Conservation (phyloP, 2,888 invertebrate species). For the Euzophera pinguis region DNA sequence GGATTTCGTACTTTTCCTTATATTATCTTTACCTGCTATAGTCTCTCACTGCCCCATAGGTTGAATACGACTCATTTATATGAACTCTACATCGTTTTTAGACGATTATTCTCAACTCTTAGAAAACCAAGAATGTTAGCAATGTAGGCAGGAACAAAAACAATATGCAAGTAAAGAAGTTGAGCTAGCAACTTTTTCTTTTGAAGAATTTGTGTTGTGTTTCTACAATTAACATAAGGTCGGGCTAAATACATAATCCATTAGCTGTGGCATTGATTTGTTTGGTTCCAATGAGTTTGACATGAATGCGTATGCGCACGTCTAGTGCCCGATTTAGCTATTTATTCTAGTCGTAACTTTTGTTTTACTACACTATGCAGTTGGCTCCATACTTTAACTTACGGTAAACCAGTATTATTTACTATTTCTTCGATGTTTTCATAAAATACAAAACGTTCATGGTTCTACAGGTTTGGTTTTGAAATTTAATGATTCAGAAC, state of each 20-base stretch:
- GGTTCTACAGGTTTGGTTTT: no score
- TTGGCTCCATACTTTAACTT: not conserved
- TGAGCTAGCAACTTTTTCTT: not conserved
- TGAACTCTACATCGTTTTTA: no score
- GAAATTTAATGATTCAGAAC: no score
- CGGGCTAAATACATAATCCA: slow-evolving; percentile 9
- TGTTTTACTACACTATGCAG: not conserved
- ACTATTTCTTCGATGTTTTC: no score
- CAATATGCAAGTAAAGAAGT: not conserved
- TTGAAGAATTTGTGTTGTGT: not conserved
- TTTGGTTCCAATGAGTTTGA: slow-evolving; percentile 8
- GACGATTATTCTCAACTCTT: no score
- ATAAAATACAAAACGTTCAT: no score
- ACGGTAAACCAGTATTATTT: no score
- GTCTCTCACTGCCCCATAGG: no score
- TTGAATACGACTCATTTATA: no score
- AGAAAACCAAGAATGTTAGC: no score
- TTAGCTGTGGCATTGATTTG: slow-evolving; percentile 11
- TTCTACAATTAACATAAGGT: not conserved
- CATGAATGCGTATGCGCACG: slow-evolving; percentile 1
- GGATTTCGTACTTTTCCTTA: no score
- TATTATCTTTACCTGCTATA: no score
- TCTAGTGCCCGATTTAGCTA: not conserved
- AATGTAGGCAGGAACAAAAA: not conserved
- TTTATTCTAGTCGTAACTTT: not conserved